Percentiles rank a stretch among this genome's conserved stretches.
These are phyloP conservation scores for Proctacanthus coquilletti DNA, from an alignment of 1,140 invertebrate genomes.

Conservation along the genomic window DNA sequence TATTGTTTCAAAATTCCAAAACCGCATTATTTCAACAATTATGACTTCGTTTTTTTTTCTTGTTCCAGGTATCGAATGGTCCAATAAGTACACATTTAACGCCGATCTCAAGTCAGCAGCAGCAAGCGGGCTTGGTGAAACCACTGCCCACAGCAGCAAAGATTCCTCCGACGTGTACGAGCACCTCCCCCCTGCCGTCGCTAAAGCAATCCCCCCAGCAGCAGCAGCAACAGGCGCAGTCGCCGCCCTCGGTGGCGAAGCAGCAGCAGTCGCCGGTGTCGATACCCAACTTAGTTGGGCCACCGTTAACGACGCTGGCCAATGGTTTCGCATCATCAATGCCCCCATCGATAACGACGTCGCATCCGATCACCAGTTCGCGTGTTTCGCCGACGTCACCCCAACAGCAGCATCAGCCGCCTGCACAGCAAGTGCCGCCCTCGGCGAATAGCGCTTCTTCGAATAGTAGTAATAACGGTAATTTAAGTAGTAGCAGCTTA, in stretches of 20 bases:
- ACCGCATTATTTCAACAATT: background rate
- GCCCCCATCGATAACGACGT: conserved; percentile 1
- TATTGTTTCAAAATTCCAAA: too few species aligned
- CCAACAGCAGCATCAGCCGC: conserved; percentile 10
- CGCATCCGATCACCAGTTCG: background rate
- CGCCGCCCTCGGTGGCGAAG: conserved; percentile 12
- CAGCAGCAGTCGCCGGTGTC: conserved; percentile 5
- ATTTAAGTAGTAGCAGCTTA: conserved; percentile 5
- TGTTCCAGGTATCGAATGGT: conserved; percentile 15
- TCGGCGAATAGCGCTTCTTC: too few species aligned
- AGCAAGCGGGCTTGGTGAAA: conserved; percentile 5
- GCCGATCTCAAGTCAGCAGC: conserved; percentile 12
- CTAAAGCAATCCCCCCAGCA: conserved; percentile 5
- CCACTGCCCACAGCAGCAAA: conserved; percentile 5
- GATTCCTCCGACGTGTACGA: conserved; percentile 8
- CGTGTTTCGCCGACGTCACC: background rate
- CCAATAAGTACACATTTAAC: conserved; percentile 15
- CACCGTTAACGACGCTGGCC: conserved; percentile 5
- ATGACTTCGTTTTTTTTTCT: background rate
- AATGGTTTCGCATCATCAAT: conserved; percentile 8
- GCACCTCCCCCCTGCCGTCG: conserved; percentile 8
- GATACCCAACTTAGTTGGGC: conserved; percentile 3
- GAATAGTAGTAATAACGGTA: conserved; percentile 13
- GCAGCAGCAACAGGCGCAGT: conserved; percentile 12
- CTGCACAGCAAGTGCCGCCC: conserved; percentile 7